phyloP scores from a whole-genome alignment of 2,113 vertebrate genomes.

The Mystacornis crossleyi region DNA sequence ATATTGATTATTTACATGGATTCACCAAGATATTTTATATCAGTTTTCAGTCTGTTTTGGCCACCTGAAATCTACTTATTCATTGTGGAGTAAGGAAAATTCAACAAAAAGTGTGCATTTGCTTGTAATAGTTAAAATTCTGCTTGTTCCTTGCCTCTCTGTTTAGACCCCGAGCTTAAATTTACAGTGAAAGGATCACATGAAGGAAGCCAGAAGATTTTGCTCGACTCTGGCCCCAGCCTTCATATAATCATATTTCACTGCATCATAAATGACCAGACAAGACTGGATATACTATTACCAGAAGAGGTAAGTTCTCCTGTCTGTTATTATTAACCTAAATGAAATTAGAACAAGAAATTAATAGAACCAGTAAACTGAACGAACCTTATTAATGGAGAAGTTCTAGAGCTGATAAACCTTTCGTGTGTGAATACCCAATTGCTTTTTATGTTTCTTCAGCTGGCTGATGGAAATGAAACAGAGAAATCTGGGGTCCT shows the following conservation, averaged over 20 bases:
- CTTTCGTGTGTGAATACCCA: not conserved
- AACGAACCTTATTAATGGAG: not conserved
- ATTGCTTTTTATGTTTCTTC: not conserved
- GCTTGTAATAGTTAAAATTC: not conserved
- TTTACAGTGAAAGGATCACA: slow-evolving; percentile 80
- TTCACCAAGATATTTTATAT: not conserved
- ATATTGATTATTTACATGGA: not conserved
- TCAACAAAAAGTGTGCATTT: not conserved
- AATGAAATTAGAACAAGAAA: not conserved
- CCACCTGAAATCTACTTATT: not conserved
- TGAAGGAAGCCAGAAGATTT: slow-evolving; percentile 67
- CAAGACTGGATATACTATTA: slow-evolving; percentile 57
- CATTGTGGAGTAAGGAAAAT: not conserved
- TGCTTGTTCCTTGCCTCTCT: not conserved
- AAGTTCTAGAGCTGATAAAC: not conserved
- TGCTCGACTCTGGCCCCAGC: not conserved
- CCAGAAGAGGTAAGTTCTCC: not conserved
- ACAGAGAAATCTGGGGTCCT: not conserved
- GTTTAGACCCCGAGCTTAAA: slow-evolving; percentile 62
- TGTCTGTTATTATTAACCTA: not conserved
- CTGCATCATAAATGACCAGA: slow-evolving; percentile 74
- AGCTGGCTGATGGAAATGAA: slow-evolving; percentile 9
- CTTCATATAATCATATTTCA: slow-evolving; percentile 69
- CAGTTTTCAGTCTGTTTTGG: not conserved
- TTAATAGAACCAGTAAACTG: not conserved